A percentile compares a stretch with the other conserved stretches of the same genome.
These are phyloP conservation scores for Tupaia tana DNA, from an alignment of 2,113 vertebrate species.

Conservation along the genomic window DNA sequence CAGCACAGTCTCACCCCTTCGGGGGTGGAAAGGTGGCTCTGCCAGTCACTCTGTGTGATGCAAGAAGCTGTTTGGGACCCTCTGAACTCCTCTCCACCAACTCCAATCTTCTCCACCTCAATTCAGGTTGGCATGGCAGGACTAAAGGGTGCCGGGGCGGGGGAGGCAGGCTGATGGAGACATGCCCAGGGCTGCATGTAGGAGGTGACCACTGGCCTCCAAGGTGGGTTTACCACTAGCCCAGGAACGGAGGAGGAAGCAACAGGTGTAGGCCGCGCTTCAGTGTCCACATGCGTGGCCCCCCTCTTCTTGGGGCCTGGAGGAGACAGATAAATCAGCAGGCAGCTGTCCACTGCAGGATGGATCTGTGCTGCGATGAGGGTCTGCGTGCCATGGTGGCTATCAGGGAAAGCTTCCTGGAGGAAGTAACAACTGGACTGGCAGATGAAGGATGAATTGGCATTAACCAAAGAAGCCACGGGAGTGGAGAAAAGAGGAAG, in stretches of 20 bases:
- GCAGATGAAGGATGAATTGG: background rate
- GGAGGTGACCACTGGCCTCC: background rate
- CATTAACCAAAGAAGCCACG: background rate
- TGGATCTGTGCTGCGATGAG: background rate
- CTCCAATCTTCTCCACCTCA: background rate
- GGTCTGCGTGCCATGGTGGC: too few relatives aligned
- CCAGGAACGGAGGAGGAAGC: background rate
- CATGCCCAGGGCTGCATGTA: accelerated
- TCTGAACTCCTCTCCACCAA: background rate
- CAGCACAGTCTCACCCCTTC: background rate
- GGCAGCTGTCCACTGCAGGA: background rate
- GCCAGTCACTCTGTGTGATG: background rate
- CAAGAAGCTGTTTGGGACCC: background rate
- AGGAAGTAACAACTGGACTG: background rate
- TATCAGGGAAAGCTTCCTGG: background rate
- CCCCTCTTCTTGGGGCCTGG: background rate
- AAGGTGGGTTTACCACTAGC: background rate
- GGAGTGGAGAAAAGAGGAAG: background rate
- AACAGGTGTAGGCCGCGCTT: background rate
- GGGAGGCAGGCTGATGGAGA: background rate
- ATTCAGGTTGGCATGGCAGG: background rate
- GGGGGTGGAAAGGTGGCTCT: background rate
- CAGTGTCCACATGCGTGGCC: background rate
- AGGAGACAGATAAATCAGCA: background rate
- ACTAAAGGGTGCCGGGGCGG: background rate